A percentile compares a stretch with the other conserved stretches of the same genome.
phyloP scores from a whole-genome alignment of 2,888 invertebrate genomes.

The Stictocephala bisonia region DNA sequence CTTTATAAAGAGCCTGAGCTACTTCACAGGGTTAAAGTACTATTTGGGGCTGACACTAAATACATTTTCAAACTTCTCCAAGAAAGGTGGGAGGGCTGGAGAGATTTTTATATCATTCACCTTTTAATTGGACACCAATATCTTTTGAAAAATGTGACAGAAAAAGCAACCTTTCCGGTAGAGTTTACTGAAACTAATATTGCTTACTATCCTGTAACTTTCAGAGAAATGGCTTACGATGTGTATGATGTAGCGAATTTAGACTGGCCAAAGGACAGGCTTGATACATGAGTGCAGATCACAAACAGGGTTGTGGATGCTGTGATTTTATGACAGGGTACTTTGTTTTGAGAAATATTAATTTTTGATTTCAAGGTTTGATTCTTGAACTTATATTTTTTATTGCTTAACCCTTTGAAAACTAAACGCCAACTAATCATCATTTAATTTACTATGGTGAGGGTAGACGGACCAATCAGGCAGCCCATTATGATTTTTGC shows the following conservation, averaged over 20 bases:
- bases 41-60: slow-evolving; percentile 62
- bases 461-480: too few species aligned
- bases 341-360: too few species aligned
- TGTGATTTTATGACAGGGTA: too few species aligned
- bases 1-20: slow-evolving; percentile 61
- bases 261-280: neutral
- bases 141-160: slow-evolving; percentile 10
- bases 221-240: slow-evolving; percentile 47
- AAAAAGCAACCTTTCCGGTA: slow-evolving; percentile 40
- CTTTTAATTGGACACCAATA: slow-evolving; percentile 62
- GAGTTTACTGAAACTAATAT: slow-evolving; percentile 40
- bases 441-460: too few species aligned
- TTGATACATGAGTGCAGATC: too few species aligned
- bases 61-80: slow-evolving; percentile 57
- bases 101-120: slow-evolving; percentile 62
- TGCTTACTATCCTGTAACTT: slow-evolving; percentile 25
- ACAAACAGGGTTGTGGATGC: too few species aligned
- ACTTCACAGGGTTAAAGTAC: slow-evolving; percentile 62
- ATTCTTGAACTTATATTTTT: too few species aligned
- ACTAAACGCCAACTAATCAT: too few species aligned
- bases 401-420: too few species aligned
- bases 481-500: too few species aligned
- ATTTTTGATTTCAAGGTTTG: too few species aligned
- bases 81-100: slow-evolving; percentile 60
- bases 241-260: slow-evolving; percentile 27